Conservation (phyloP, 1,140 invertebrate genomes). For the Drosophila subobscura region DNA sequence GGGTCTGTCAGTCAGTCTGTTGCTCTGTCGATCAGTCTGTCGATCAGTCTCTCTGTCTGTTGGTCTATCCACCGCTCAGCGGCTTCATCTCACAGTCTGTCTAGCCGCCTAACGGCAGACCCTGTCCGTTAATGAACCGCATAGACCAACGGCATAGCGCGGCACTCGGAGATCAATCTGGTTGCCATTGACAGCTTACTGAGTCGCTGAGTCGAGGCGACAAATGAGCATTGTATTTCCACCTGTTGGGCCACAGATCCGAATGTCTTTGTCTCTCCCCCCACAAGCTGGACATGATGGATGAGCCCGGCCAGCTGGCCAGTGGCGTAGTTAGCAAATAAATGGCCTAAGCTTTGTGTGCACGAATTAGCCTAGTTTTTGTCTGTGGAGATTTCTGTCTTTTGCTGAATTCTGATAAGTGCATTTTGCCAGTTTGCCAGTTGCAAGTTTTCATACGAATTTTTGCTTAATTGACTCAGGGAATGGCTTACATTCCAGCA, state of each 20-base stretch:
- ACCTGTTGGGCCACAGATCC: background rate
- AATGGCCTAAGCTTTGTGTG: slow-evolving; percentile 8
- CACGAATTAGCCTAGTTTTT: slow-evolving; percentile 21
- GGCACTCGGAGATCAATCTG: slow-evolving; percentile 48
- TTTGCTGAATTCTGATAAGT: background rate
- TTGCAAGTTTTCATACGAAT: background rate
- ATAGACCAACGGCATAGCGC: slow-evolving; percentile 57
- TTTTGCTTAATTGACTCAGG: slow-evolving; percentile 13
- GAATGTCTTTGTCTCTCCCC: slow-evolving; percentile 5
- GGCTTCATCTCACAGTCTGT: background rate
- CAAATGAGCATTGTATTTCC: slow-evolving; percentile 59
- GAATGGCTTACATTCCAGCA: background rate
- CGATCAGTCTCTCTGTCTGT: too few species aligned
- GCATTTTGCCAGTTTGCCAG: slow-evolving; percentile 4
- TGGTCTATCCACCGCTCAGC: too few species aligned
- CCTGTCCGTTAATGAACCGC: slow-evolving; percentile 59
- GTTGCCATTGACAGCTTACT: slow-evolving; percentile 1
- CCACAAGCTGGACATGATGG: slow-evolving; percentile 38
- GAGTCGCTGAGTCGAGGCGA: slow-evolving; percentile 31
- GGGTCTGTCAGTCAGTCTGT: too few species aligned
- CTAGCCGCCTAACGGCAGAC: slow-evolving; percentile 51
- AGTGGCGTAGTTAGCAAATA: slow-evolving; percentile 32
- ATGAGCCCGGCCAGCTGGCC: slow-evolving; percentile 37
- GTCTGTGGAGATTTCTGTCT: too few species aligned
- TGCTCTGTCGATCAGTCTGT: too few species aligned